Evolutionary conservation across 2,888 invertebrate genomes (phyloP).

Genomic region (Drosophila atripex): DNA sequence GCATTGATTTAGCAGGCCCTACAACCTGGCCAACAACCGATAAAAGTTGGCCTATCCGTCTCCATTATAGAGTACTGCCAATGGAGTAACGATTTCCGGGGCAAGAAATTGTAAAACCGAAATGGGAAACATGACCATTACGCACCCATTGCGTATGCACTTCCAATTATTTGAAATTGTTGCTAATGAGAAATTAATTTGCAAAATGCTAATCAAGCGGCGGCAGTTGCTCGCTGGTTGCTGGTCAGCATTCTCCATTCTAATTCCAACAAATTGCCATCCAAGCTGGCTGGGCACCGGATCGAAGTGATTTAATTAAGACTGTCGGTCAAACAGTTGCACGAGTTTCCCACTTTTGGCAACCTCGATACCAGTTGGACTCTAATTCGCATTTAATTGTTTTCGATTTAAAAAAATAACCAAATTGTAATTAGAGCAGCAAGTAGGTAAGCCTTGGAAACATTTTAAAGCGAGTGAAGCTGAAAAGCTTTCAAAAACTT

Average conservation of each 20-base stretch:
- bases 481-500: not conserved
- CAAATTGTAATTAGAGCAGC: constrained; percentile 5
- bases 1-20: constrained; percentile 73
- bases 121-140: constrained; percentile 12
- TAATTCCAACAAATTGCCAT: constrained; percentile 34
- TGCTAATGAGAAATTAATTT: constrained; percentile 74
- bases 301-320: constrained; percentile 48
- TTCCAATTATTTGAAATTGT: constrained; percentile 67
- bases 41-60: constrained; percentile 24
- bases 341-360: constrained; percentile 21
- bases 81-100: constrained; percentile 44
- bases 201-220: constrained; percentile 62
- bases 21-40: constrained; percentile 19
- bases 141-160: constrained; percentile 54
- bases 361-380: constrained; percentile 18
- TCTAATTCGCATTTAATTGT: constrained; percentile 58
- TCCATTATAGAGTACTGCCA: constrained; percentile 33
- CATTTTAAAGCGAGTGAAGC: not conserved
- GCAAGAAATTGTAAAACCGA: not conserved
- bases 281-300: constrained; percentile 19
- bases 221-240: constrained; percentile 31
- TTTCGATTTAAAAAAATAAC: constrained; percentile 29
- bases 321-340: constrained; percentile 19
- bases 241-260: constrained; percentile 28
- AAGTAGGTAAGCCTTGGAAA: constrained; percentile 14